Evolutionary conservation across 2,797 vertebrate genomes (phyloP), one percentile per base, ranked within the genome.

Genomic region (Halcyon badia): DNA sequence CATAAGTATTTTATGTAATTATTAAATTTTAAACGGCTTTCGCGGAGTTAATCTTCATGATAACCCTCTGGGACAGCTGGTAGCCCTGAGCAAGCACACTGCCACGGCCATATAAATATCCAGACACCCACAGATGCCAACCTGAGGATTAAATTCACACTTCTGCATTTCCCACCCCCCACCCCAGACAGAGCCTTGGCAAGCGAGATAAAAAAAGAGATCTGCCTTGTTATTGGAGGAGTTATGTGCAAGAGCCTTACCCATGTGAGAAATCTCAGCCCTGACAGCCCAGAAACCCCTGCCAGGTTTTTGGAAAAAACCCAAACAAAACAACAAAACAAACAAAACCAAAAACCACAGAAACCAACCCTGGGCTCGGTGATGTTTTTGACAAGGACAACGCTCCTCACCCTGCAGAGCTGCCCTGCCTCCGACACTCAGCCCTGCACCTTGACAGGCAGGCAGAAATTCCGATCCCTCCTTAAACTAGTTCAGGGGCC

Each of bases 11-110:
- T 94, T 71, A 80, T 56, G 49, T 54, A 91, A 91, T 86, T 96
- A 94, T 88, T 83, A 96, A 86, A 78, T 89, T 94, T 95, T 72
- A 95, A 95, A 92, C 0, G 1, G 72, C 69, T 91, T 95, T 81
- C 9, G 5, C 61, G 25, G 83, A 95, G 89, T 84, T 96, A 90
- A 93, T 95, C 94, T 94, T 90, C 80, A 83, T 93, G 86, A 86
- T 60, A 94, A 89, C 91, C 54, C 51, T 92, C 82, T 46, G 0
- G 2, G 84, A 95, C 92, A 94, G 95, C 89, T 92, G 96, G 84
- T 87, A 94, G 89, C 89, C 79, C 92, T 80, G 72, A 83, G 71
- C 30, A 89, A 49, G 62, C 66, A 94, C 60, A 42, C 52, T 52
- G 65, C 81, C 10, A 2, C 2, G 3, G 46, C 26, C 82, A 56